Base-by-base conservation (phyloP, 2,797 vertebrate genomes). In the Aselliscus stoliczkanus region DNA sequence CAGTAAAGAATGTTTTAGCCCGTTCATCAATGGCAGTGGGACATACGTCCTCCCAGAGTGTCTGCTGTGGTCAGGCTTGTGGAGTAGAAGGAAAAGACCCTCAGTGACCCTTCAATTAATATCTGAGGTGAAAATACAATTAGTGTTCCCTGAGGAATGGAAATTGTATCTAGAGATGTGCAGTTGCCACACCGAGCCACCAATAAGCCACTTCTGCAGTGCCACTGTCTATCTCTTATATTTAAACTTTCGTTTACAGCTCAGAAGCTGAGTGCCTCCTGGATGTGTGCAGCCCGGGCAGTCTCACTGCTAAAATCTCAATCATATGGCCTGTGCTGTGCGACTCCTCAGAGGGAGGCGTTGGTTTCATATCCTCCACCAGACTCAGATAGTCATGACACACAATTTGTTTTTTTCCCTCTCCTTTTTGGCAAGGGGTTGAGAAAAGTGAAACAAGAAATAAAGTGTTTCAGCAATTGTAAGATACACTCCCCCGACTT, bases 351-450 rank as follows among this genome's bases (percentile, higher is more conserved):
- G 25, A 67, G 9, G 34, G 25, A 92, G 34, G 58, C 23, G 39
- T 77, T 58, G 10, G 7, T 90, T 87, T 90, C 76, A 62, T 29
- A 86, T 70, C 18, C 34, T 65, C 39, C 54, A 20, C 52, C 14
- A 37, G 27, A 52, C 31, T 44, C 39, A 73, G 67, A 31, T 13
- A 58, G 65, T 90, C n/a, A 34, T 34, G 42, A 82, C 93, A 79
- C 3, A 80, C 76, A 91, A 60, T 82, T 10, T n/a, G 34, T 77
- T 73, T 80, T 42, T 31, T 76, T 12, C 4, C 17, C 65, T 2
- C 60, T 65, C 37, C 21, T 73, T 94, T 96, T 85, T 62, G 84
- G 75, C 58, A 93, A 96, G 31, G 21, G 67, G 64, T 34, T 88
- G 50, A 34, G 69, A 92, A 86, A 75, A 87, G 25, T 50, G 39